Conservation (phyloP, 2,797 vertebrate species). For the Pseudochromis fuscus region DNA sequence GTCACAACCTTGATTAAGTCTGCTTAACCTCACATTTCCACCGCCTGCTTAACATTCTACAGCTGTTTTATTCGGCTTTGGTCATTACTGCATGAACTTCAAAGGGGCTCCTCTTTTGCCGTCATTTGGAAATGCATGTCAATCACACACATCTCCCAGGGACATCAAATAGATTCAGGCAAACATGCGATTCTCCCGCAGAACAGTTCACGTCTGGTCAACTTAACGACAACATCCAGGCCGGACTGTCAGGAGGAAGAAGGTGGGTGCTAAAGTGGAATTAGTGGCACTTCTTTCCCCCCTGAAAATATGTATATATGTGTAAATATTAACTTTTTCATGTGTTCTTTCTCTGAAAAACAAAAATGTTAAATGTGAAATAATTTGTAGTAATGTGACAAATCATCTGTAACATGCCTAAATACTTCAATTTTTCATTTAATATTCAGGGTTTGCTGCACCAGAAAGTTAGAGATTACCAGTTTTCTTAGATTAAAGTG, state of each 20-base stretch:
- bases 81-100: slow-evolving; percentile 86
- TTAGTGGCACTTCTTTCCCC: slow-evolving; percentile 2
- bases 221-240: slow-evolving; percentile 35
- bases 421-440: background rate
- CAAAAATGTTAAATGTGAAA: background rate
- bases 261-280: background rate
- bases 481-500: background rate
- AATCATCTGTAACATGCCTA: background rate
- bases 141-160: slow-evolving; percentile 75
- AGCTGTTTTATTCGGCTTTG: slow-evolving; percentile 87
- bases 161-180: slow-evolving; percentile 72
- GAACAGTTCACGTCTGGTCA: slow-evolving; percentile 55
- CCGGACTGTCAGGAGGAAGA: slow-evolving; percentile 7
- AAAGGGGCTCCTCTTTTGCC: slow-evolving; percentile 82
- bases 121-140: slow-evolving; percentile 86
- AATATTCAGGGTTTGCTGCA: background rate
- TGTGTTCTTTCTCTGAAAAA: background rate
- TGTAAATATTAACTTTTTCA: background rate
- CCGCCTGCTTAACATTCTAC: slow-evolving; percentile 86
- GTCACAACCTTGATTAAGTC: slow-evolving; percentile 85
- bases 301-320: background rate
- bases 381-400: background rate
- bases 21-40: slow-evolving; percentile 84
- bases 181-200: slow-evolving; percentile 63
- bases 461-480: background rate